A percentile compares a stretch with the other conserved stretches of the same genome.
phyloP scores from a whole-genome alignment of 2,888 invertebrate species.

The Phaedon cochleariae region DNA sequence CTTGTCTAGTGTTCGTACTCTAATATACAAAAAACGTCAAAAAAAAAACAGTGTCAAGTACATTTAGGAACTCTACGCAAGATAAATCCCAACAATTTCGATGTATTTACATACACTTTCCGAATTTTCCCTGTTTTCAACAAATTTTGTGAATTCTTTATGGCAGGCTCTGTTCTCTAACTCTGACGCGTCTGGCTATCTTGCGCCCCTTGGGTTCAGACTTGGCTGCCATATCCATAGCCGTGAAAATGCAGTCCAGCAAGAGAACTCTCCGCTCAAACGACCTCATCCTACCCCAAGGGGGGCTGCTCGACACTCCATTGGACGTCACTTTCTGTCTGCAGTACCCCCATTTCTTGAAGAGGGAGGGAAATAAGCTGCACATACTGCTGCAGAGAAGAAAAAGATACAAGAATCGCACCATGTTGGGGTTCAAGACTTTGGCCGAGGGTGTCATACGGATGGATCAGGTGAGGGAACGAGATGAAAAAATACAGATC shows the following conservation, averaged over 20 bases:
- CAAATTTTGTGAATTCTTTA: slow-evolving; percentile 8
- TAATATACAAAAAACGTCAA: too few species aligned
- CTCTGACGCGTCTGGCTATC: slow-evolving; percentile 85
- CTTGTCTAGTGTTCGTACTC: too few species aligned
- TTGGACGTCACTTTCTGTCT: slow-evolving; percentile 96
- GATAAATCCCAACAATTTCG: too few species aligned
- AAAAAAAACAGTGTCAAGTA: too few species aligned
- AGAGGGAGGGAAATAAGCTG: slow-evolving; percentile 95
- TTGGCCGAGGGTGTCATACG: slow-evolving; percentile 94
- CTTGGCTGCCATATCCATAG: slow-evolving; percentile 82
- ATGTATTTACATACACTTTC: too few species aligned
- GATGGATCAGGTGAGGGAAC: slow-evolving; percentile 83
- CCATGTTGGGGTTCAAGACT: slow-evolving; percentile 97
- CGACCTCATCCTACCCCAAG: slow-evolving; percentile 87
- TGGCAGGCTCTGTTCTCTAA: slow-evolving; percentile 90
- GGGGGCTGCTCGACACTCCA: slow-evolving; percentile 87
- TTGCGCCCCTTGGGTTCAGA: slow-evolving; percentile 81
- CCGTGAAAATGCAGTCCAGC: slow-evolving; percentile 97
- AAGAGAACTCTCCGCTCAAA: slow-evolving; percentile 95
- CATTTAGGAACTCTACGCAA: too few species aligned
- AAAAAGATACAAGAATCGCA: slow-evolving; percentile 98
- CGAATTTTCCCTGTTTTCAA: too few species aligned
- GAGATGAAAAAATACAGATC: too few species aligned
- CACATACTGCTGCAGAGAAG: slow-evolving; percentile 95
- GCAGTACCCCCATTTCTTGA: slow-evolving; percentile 98